phyloP scores from a whole-genome alignment of 2,888 invertebrate species.

The Amiota communis region DNA sequence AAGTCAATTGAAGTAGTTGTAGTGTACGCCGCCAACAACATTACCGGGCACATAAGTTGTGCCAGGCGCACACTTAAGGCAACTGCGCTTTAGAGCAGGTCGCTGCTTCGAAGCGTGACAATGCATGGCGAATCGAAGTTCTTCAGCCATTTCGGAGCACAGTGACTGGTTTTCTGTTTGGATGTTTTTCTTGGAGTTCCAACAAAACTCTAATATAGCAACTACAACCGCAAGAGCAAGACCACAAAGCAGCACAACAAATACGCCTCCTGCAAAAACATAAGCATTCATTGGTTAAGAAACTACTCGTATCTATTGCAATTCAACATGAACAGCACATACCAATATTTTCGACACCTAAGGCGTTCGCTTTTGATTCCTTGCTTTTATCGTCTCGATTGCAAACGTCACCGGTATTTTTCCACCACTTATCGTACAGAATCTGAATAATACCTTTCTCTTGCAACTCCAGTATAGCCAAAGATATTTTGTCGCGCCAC shows the following conservation, averaged over 20 bases:
- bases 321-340: constrained; percentile 45
- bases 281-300: neutral
- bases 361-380: constrained; percentile 92
- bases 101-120: constrained; percentile 89
- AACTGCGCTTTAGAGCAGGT: constrained; percentile 84
- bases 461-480: constrained; percentile 94
- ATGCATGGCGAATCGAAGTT: constrained; percentile 90
- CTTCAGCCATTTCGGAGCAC: constrained; percentile 95
- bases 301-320: neutral
- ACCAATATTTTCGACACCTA: constrained; percentile 90
- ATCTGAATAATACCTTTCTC: constrained; percentile 95
- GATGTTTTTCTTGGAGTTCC: constrained; percentile 92
- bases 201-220: constrained; percentile 94
- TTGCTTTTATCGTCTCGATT: constrained; percentile 90
- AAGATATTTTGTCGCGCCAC: constrained; percentile 97
- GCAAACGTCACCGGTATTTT: constrained; percentile 93
- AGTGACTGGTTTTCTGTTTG: constrained; percentile 88
- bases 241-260: constrained; percentile 95
- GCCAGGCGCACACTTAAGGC: constrained; percentile 83
- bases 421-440: constrained; percentile 98
- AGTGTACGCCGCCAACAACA: constrained; percentile 64
- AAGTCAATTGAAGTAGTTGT: constrained; percentile 70
- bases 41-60: constrained; percentile 80
- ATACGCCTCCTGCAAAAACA: constrained; percentile 84
- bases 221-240: constrained; percentile 92